A percentile compares a stretch with the other conserved stretches of the same genome.
These are phyloP conservation scores for Taenaris catops DNA, from an alignment of 2,888 invertebrate species.

Conservation along the genomic window DNA sequence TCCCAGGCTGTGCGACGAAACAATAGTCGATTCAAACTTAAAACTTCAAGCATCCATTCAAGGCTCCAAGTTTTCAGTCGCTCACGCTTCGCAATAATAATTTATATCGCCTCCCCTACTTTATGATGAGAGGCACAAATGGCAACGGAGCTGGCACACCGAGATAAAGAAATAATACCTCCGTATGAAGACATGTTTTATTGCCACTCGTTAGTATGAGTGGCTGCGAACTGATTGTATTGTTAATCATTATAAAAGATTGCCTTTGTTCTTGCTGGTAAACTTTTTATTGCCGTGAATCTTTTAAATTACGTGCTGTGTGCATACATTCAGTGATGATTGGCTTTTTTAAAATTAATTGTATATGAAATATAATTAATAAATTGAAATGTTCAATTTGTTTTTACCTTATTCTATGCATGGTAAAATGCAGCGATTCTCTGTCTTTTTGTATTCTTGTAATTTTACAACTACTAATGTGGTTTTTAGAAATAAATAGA, in stretches of 20 bases:
- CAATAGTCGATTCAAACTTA: conserved; percentile 8
- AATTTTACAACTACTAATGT: too few relatives aligned
- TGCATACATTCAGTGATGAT: too few relatives aligned
- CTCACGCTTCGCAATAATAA: conserved; percentile 45
- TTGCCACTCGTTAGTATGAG: conserved; percentile 31
- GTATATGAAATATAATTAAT: too few relatives aligned
- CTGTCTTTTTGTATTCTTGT: too few relatives aligned
- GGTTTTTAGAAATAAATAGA: too few relatives aligned
- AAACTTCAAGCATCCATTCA: conserved; percentile 14
- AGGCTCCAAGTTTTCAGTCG: conserved; percentile 26
- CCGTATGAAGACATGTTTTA: conserved; percentile 41
- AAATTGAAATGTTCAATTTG: too few relatives aligned
- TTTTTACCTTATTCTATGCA: too few relatives aligned
- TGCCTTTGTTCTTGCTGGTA: conserved; percentile 16
- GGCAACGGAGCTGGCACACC: conserved; percentile 50
- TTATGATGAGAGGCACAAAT: conserved; percentile 61
- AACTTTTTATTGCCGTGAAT: conserved; percentile 7
- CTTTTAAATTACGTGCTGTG: too few relatives aligned
- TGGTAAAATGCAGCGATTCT: too few relatives aligned
- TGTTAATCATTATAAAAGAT: conserved; percentile 27
- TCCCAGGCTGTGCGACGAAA: conserved; percentile 2
- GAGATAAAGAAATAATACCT: conserved; percentile 69
- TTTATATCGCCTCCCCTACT: conserved; percentile 46
- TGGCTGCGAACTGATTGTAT: conserved; percentile 25
- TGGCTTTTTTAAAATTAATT: too few relatives aligned